Evolutionary conservation across 2,888 invertebrate genomes (phyloP), one percentile per base, ranked within the genome.

Genomic region (Lochmaea crataegi): DNA sequence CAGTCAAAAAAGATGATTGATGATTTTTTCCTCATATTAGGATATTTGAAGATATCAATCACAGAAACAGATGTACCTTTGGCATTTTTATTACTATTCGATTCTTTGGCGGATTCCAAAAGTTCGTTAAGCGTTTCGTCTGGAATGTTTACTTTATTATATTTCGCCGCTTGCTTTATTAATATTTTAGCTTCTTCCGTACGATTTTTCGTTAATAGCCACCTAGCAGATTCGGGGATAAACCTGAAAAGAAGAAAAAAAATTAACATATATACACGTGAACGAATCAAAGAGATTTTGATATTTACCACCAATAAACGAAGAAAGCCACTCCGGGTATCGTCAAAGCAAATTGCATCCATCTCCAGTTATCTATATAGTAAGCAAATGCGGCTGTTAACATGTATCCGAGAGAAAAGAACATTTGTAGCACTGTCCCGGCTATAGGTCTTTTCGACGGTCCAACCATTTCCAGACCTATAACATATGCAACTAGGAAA

Each of bases 1-100:
- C 94, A 94, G 83, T 92, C 92, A 83, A 92, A 93, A 85, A 93
- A 93, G 76, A 94, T 90, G 68, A 93, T 88, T n/a, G 92, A 83
- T 48, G 91, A 90, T 81, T 91, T 92, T 76, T 88, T 89, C 73
- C 91, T 87, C 61, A 94, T 86, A 82, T 91, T 92, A 1, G 92
- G 90, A 85, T 91, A 90, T 73, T 88, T 88, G 77, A 93, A 89
- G 14, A 92, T 86, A 83, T 92, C 91, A 48, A 83, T 71, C 58
- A 82, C 80, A 2, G 80, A 76, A 1, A 79, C 75, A 14, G 32
- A 7, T 32, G 32, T 32, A 32, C 70, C 75, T 66, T 75, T 74
- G 45, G 74, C 70, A 18, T n/a, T n/a, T n/a, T 65, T 65, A 7
- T 75, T 68, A 48, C 63, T 79, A 68, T 75, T 82, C 6, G 74